Conservation (phyloP, 1,140 invertebrate genomes). For the Drosophila tsacasi region DNA sequence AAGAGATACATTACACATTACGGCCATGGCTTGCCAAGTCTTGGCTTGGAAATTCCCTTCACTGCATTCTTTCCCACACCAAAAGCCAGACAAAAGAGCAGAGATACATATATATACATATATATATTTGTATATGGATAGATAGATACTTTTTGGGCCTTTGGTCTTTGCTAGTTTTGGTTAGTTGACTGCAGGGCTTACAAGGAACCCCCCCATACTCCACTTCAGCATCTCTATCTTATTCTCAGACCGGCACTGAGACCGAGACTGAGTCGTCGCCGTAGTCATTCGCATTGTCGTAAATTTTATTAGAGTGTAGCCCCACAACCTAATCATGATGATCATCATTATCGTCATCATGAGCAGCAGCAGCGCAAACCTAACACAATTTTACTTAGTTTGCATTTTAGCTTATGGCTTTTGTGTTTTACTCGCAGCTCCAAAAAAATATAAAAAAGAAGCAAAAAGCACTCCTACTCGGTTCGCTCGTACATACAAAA, state of each 20-base stretch:
- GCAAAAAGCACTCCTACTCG: constrained; percentile 9
- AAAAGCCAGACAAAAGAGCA: constrained; percentile 47
- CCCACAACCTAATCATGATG: constrained; percentile 53
- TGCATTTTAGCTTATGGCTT: constrained; percentile 67
- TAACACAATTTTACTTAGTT: constrained; percentile 73
- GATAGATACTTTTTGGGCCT: constrained; percentile 66
- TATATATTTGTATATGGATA: constrained; percentile 9
- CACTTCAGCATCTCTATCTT: constrained; percentile 5
- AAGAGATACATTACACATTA: constrained; percentile 81
- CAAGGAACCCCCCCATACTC: background rate
- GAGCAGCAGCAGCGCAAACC: constrained; percentile 27
- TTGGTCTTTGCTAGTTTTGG: constrained; percentile 58
- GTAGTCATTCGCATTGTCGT: constrained; percentile 77
- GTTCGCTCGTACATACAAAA: constrained; percentile 2
- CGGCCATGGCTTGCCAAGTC: constrained; percentile 74
- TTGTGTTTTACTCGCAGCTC: constrained; percentile 45
- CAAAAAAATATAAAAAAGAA: constrained; percentile 24
- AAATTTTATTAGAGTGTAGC: constrained; percentile 79
- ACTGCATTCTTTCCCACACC: constrained; percentile 81
- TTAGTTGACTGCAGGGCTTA: constrained; percentile 70
- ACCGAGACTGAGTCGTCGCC: constrained; percentile 49
- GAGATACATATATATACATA: constrained; percentile 2
- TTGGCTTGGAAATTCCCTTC: constrained; percentile 79
- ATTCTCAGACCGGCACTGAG: constrained; percentile 32
- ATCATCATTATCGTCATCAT: constrained; percentile 14